Evolutionary conservation across 2,113 vertebrate species (phyloP), one percentile per base, ranked within the genome.

Genomic region (Dicentrarchus labrax): DNA sequence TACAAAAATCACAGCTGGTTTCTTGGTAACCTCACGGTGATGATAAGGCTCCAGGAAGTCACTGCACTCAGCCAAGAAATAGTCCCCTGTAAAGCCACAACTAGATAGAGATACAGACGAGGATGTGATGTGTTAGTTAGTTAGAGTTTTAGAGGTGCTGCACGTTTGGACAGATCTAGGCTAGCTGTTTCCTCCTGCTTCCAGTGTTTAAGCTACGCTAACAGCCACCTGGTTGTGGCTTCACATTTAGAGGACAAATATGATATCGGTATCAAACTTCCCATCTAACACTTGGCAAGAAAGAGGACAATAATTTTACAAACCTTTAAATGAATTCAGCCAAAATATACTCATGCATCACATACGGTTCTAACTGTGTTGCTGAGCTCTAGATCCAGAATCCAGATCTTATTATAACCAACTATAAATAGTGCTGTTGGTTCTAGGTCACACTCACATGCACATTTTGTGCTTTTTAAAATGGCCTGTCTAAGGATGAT

Each of bases 401-500:
- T 76, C 70, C 56, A 84, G 43, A 67, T 89, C 88, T 88, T 90
- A 88, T 91, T 84, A 91, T 93, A 92, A 82, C 69, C 41, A 54
- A 66, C 92, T 94, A 94, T 92, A 88, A 94, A 94, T 95, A 95
- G 94, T 77, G 48, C 83, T 51, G 80, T 73, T 84, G 69, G 60
- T 95, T 95, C 92, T 95, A 65, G 94, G 94, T 95, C 94, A 94
- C 45, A 30, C 78, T 89, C 88, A 88, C 65, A 51, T 73, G 72
- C 75, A 87, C 77, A 76, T 88, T 90, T 90, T 85, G 62, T 80
- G 65, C 56, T 61, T 88, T 89, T 86, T 57, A 41, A 76, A 81
- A 82, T 64, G 74, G 80, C 72, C 80, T 50, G 77, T 89, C 70
- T 89, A 38, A 53, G 66, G 76, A 72, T 69, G 59, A 89, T 79